A percentile compares a stretch with the other conserved stretches of the same genome.
Evolutionary conservation across 2,888 invertebrate genomes (phyloP).

Genomic region (Charanyca ferruginea): DNA sequence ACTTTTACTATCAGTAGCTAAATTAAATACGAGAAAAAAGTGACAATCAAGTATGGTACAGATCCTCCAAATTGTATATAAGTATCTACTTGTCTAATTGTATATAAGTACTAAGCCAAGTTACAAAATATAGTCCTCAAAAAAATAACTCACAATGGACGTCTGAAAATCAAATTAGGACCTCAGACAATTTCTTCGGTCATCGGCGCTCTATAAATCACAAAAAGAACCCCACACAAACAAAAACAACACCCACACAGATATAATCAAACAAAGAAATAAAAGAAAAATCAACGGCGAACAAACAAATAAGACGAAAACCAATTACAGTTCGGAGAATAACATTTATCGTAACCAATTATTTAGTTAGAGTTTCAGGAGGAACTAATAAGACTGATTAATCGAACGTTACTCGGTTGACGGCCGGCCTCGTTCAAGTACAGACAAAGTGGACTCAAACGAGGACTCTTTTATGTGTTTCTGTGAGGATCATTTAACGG

Average conservation of each 20-base stretch:
- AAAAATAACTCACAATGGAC: slow-evolving; percentile 11
- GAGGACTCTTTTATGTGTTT: slow-evolving; percentile 22
- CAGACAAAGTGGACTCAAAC: slow-evolving; percentile 43
- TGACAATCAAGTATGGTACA: not conserved
- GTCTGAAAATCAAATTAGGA: slow-evolving; percentile 48
- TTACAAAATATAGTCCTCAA: slow-evolving; percentile 15
- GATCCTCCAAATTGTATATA: too few species aligned
- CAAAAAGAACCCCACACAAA: slow-evolving; percentile 48
- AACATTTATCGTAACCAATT: slow-evolving; percentile 79
- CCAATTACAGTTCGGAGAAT: slow-evolving; percentile 76
- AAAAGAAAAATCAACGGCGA: slow-evolving; percentile 65
- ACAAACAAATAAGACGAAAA: slow-evolving; percentile 74
- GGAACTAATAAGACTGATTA: slow-evolving; percentile 74
- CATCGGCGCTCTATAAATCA: slow-evolving; percentile 47
- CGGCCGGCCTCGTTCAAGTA: slow-evolving; percentile 39
- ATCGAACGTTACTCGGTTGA: slow-evolving; percentile 60
- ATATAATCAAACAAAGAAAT: slow-evolving; percentile 61
- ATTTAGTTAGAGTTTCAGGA: slow-evolving; percentile 74
- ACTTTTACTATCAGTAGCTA: not conserved
- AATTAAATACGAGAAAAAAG: not conserved
- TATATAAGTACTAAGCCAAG: too few species aligned
- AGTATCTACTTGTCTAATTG: too few species aligned
- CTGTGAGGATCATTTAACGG: not conserved
- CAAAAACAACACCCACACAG: slow-evolving; percentile 51
- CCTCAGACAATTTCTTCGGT: slow-evolving; percentile 28